Percentiles rank a stretch among this genome's conserved stretches.
phyloP scores from a whole-genome alignment of 2,888 invertebrate genomes.

The Plagodis dolabraria region DNA sequence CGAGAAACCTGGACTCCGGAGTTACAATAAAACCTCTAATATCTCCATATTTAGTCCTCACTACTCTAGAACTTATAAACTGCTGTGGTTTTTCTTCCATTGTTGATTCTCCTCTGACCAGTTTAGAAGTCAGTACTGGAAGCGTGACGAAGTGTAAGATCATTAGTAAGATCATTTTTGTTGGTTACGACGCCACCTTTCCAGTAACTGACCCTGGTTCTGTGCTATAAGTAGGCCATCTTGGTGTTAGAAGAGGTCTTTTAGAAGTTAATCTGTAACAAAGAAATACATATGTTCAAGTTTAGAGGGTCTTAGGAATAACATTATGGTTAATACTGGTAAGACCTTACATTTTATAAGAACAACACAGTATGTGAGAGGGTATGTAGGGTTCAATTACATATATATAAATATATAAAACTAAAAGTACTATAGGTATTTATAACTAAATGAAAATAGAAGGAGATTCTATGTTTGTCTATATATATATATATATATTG shows the following conservation, averaged over 20 bases:
- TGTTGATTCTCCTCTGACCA: constrained; percentile 75
- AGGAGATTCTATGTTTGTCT: too few species aligned
- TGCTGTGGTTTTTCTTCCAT: constrained; percentile 78
- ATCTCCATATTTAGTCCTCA: constrained; percentile 95
- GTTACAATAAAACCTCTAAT: constrained; percentile 93
- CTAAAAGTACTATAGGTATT: too few species aligned
- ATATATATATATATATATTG: too few species aligned
- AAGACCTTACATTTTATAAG: too few species aligned
- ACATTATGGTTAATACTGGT: too few species aligned
- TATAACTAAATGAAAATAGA: too few species aligned
- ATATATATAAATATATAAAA: too few species aligned
- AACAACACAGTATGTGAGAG: too few species aligned
- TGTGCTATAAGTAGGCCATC: constrained; percentile 80
- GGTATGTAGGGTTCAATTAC: too few species aligned
- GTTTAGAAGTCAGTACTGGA: constrained; percentile 72
- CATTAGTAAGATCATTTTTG: constrained; percentile 77
- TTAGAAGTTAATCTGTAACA: constrained; percentile 76
- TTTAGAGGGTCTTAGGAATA: too few species aligned
- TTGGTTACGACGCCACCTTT: constrained; percentile 61
- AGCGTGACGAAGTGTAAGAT: constrained; percentile 80
- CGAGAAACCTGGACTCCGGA: constrained; percentile 91
- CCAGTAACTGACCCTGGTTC: constrained; percentile 59
- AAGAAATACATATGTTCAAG: constrained; percentile 32
- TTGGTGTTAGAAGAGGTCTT: constrained; percentile 56
- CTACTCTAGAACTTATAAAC: constrained; percentile 91